Evolutionary conservation across 2,113 vertebrate species (phyloP).

Genomic region (Talpa occidentalis): DNA sequence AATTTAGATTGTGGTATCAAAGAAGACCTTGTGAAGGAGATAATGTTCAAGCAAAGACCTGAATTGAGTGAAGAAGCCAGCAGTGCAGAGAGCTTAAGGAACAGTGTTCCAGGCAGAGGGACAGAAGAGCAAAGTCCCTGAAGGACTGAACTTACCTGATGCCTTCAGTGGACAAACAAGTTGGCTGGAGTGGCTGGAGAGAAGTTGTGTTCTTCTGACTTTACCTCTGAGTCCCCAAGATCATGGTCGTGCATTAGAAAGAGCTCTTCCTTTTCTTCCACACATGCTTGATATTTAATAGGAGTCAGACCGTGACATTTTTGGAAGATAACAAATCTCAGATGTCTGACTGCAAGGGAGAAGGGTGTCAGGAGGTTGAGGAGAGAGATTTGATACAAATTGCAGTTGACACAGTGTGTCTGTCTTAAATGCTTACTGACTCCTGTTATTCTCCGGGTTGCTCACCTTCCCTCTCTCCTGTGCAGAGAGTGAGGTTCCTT

Average conservation of each 20-base stretch:
- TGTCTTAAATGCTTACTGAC: not conserved
- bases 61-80: not conserved
- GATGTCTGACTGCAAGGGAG: not conserved
- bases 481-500: not conserved
- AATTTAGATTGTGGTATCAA: not conserved
- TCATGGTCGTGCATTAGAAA: not conserved
- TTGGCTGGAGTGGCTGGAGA: not conserved
- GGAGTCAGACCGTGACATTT: not conserved
- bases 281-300: not conserved
- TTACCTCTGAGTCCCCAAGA: not conserved
- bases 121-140: not conserved
- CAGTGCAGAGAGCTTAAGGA: not conserved
- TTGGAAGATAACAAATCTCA: not conserved
- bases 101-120: not conserved
- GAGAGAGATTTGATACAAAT: not conserved
- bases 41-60: not conserved
- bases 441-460: not conserved
- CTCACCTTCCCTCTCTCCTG: not conserved
- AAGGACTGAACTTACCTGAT: too few relatives aligned
- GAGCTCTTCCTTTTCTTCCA: not conserved
- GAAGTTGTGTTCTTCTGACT: not conserved
- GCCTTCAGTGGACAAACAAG: not conserved
- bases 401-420: not conserved
- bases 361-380: not conserved
- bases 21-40: not conserved